These are phyloP conservation scores for Enteromius treurensis DNA, from an alignment of 2,797 vertebrate genomes.

Conservation along the genomic window DNA sequence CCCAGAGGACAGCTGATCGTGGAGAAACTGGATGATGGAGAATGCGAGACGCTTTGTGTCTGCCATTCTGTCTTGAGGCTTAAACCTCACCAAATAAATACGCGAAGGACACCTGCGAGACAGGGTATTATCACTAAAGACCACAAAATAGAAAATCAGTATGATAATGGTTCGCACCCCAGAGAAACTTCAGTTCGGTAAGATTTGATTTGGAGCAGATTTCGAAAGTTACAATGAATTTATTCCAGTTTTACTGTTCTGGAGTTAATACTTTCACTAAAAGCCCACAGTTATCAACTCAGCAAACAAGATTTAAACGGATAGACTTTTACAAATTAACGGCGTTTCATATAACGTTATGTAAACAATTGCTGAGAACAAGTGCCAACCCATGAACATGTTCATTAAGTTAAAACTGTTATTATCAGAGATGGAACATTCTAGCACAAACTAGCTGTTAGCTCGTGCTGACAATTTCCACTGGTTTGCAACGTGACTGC, in stretches of 20 bases:
- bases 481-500: background rate
- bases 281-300: background rate
- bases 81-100: constrained; percentile 60
- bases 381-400: background rate
- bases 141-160: background rate
- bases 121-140: background rate
- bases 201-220: background rate
- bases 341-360: background rate
- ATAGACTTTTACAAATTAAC: background rate
- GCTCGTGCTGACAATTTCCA: constrained; percentile 4
- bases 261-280: background rate
- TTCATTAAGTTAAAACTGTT: background rate
- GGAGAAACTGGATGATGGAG: constrained; percentile 93
- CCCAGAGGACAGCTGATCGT: constrained; percentile 87
- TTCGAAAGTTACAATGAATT: background rate
- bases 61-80: constrained; percentile 80
- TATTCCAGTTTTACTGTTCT: background rate
- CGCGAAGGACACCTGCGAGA: constrained; percentile 50
- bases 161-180: background rate
- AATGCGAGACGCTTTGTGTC: constrained; percentile 91
- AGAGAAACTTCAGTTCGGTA: background rate
- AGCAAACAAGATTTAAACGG: background rate
- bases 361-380: background rate
- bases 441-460: constrained; percentile 22
- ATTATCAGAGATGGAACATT: constrained; percentile 32